A percentile compares a stretch with the other conserved stretches of the same genome.
These are phyloP conservation scores for Lutjanus campechanus DNA, from an alignment of 2,797 vertebrate species.

Conservation along the genomic window DNA sequence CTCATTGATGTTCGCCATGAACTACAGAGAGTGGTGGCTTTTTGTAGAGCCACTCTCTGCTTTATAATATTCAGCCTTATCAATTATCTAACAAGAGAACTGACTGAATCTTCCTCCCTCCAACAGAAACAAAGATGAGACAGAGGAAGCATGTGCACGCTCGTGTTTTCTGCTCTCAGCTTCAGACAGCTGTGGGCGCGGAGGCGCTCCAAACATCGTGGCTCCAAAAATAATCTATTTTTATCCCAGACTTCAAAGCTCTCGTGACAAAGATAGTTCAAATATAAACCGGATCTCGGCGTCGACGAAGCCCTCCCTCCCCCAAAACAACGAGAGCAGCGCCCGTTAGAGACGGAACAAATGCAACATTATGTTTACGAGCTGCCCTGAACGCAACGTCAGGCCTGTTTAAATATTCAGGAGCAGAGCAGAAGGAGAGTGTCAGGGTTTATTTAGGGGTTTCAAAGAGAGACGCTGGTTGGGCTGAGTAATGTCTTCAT, in stretches of 20 bases:
- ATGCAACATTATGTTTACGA: conserved; percentile 41
- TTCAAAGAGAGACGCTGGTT: conserved; percentile 23
- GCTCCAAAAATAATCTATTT: conserved; percentile 38
- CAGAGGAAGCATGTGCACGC: not conserved
- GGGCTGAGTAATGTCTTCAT: conserved; percentile 57
- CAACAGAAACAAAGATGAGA: not conserved
- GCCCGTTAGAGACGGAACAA: conserved; percentile 2
- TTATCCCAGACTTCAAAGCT: conserved; percentile 43
- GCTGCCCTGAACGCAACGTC: not conserved
- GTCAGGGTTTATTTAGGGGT: conserved; percentile 40
- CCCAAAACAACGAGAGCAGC: not conserved
- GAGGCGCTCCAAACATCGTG: not conserved
- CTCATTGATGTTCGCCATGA: not conserved
- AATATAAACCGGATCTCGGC: conserved; percentile 4
- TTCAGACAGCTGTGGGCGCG: not conserved
- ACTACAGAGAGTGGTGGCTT: not conserved
- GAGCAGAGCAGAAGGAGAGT: conserved; percentile 24
- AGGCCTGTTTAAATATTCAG: conserved; percentile 54
- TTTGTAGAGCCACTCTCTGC: not conserved
- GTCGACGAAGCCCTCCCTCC: not conserved
- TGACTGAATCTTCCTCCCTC: no score
- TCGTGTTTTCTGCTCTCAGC: not conserved
- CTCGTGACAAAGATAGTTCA: conserved; percentile 24
- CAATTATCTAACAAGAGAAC: not conserved
- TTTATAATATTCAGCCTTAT: not conserved